These are phyloP conservation scores for Dendroctonus valens DNA, from an alignment of 1,140 invertebrate genomes.

Conservation along the genomic window DNA sequence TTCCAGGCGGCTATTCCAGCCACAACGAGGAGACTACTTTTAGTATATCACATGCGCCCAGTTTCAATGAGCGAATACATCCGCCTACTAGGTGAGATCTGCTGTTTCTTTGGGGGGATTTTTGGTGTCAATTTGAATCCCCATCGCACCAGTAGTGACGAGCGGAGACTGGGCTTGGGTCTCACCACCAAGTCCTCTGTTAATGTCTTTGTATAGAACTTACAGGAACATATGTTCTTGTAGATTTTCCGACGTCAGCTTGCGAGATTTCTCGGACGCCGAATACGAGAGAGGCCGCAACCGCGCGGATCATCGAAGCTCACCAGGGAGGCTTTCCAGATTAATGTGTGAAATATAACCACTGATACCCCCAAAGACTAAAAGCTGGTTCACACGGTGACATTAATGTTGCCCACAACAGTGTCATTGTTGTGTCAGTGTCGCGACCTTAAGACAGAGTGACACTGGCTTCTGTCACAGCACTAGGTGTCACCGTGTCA, in stretches of 20 bases:
- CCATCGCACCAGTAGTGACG: too few relatives aligned
- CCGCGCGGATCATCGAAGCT: constrained; percentile 57
- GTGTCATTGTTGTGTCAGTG: too few relatives aligned
- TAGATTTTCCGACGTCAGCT: constrained; percentile 64
- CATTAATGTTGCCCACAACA: too few relatives aligned
- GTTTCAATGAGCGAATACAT: constrained; percentile 73
- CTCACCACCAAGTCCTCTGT: neutral
- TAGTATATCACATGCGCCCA: constrained; percentile 71
- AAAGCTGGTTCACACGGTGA: neutral
- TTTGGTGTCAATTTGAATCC: neutral
- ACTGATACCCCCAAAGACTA: neutral
- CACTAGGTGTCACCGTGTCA: too few relatives aligned
- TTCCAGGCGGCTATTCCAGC: constrained; percentile 72
- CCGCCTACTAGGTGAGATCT: constrained; percentile 56
- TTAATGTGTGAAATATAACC: constrained; percentile 58
- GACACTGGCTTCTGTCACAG: too few relatives aligned
- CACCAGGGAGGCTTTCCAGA: constrained; percentile 66
- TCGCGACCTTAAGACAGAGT: too few relatives aligned
- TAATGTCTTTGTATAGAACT: neutral
- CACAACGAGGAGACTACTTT: constrained; percentile 81
- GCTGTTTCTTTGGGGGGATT: neutral
- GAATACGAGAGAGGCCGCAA: constrained; percentile 57
- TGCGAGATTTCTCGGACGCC: constrained; percentile 54
- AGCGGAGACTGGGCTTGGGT: neutral
- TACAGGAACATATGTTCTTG: neutral